Evolutionary conservation across 1,140 invertebrate genomes (phyloP).

Genomic region (Drosophila nasuta): DNA sequence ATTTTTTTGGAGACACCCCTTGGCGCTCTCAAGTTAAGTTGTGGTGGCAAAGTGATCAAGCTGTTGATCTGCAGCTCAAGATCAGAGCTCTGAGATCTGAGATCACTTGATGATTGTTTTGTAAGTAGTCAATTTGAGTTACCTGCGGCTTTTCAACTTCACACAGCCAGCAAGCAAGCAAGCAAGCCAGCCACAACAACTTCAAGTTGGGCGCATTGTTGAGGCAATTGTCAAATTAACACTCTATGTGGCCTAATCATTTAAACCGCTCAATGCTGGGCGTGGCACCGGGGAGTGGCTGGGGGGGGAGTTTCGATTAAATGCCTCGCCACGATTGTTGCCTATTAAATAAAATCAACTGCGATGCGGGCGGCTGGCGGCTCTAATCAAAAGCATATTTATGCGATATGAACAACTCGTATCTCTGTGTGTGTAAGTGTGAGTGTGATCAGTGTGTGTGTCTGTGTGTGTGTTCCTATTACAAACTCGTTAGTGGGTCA

Average conservation of each 20-base stretch:
- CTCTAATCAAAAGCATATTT: conserved; percentile 79
- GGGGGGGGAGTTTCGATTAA: conserved; percentile 59
- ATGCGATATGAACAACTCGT: conserved; percentile 56
- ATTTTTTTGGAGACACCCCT: too few species aligned
- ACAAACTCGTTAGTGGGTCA: conserved; percentile 65
- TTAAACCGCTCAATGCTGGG: conserved; percentile 41
- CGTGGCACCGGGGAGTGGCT: conserved; percentile 9
- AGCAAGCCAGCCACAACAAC: not conserved
- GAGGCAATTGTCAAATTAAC: conserved; percentile 75
- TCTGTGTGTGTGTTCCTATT: conserved; percentile 39
- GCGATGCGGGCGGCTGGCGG: conserved; percentile 71
- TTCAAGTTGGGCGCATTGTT: conserved; percentile 5
- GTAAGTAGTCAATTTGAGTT: conserved; percentile 9
- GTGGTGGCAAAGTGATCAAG: not conserved
- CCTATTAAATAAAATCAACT: conserved; percentile 77
- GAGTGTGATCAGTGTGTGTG: conserved; percentile 12
- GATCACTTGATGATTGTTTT: conserved; percentile 15
- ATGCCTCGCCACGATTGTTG: conserved; percentile 67
- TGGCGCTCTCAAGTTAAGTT: not conserved
- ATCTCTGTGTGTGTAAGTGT: not conserved
- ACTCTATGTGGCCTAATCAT: conserved; percentile 45
- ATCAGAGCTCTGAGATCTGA: conserved; percentile 1
- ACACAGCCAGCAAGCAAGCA: too few species aligned
- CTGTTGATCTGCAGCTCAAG: conserved; percentile 2
- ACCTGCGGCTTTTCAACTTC: conserved; percentile 12